Conservation (phyloP, 2,113 vertebrate species). For the Butorides virescens region DNA sequence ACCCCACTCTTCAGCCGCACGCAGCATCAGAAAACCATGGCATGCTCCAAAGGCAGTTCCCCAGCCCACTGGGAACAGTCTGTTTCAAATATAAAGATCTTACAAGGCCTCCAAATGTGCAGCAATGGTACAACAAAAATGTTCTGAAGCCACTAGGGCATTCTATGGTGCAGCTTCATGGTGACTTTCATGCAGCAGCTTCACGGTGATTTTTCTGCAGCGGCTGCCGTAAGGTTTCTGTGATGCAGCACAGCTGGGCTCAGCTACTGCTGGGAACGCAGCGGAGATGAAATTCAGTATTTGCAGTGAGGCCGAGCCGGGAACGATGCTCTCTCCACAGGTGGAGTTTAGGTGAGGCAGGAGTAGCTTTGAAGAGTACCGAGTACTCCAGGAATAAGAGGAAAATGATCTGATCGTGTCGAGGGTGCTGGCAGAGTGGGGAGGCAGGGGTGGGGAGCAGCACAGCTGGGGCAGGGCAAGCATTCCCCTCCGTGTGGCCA, state of each 20-base stretch:
- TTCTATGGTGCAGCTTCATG: neutral
- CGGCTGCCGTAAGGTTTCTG: neutral
- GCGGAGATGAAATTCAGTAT: neutral
- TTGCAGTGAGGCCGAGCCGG: accelerated
- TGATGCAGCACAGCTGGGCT: neutral
- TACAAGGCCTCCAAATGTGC: neutral
- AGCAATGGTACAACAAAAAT: neutral
- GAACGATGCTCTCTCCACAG: neutral
- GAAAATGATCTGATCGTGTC: neutral
- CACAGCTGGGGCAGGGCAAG: neutral
- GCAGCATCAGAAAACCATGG: neutral
- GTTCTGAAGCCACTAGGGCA: neutral
- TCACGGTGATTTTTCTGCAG: accelerated
- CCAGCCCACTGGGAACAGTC: neutral
- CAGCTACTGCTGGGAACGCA: neutral
- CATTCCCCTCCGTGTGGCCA: neutral
- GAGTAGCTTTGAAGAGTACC: neutral
- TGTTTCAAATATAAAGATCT: neutral
- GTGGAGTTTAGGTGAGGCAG: neutral
- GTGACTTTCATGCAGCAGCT: neutral
- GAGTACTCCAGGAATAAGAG: neutral
- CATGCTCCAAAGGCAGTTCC: neutral
- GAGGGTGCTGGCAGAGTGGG: neutral
- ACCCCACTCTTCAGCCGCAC: neutral
- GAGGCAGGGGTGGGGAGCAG: neutral